Conservation (phyloP, 2,113 vertebrate genomes). For the Peromyscus californicus region DNA sequence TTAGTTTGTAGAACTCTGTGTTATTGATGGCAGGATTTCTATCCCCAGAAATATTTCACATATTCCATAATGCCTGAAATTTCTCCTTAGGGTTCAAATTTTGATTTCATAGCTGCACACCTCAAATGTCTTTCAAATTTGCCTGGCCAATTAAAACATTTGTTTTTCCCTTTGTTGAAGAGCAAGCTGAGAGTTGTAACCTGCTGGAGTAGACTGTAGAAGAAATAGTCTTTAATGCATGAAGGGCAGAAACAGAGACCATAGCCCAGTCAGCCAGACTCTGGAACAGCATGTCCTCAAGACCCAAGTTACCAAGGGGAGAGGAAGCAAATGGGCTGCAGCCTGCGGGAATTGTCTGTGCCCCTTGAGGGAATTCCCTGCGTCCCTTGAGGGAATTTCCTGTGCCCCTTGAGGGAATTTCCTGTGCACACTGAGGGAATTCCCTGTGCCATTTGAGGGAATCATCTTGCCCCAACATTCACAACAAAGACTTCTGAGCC, state of each 20-base stretch:
- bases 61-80: neutral
- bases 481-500: too few species aligned
- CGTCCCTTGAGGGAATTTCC: too few species aligned
- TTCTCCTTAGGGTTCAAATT: neutral
- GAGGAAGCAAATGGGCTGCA: neutral
- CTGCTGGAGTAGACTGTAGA: neutral
- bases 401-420: too few species aligned
- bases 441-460: neutral
- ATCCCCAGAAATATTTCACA: neutral
- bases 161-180: neutral
- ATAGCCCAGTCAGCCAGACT: neutral
- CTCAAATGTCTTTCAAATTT: neutral
- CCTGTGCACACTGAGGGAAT: neutral
- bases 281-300: neutral
- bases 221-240: neutral
- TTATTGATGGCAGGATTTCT: neutral
- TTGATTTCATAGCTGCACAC: neutral
- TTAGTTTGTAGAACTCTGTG: neutral
- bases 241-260: neutral
- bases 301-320: neutral
- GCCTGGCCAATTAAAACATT: neutral
- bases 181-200: neutral
- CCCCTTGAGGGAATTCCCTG: neutral
- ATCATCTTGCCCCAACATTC: neutral
- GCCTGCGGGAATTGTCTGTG: rapidly evolving